A percentile compares a stretch with the other conserved stretches of the same genome.
Conservation (phyloP, 2,888 invertebrate genomes). For the Sesia bembeciformis region DNA sequence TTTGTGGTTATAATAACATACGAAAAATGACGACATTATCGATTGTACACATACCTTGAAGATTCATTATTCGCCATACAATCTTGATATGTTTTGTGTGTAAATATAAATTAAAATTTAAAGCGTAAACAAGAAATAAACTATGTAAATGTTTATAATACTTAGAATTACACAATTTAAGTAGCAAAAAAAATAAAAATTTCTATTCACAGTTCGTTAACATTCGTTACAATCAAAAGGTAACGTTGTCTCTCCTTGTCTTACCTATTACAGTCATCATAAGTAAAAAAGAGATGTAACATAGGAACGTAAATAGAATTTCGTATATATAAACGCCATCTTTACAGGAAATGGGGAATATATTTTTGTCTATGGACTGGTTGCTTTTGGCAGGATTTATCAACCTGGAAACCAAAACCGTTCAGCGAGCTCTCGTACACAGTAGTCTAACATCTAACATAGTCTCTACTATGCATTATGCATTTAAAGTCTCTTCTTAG, state of each 20-base stretch:
- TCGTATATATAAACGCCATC: slow-evolving; percentile 16
- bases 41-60: slow-evolving; percentile 66
- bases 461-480: no score
- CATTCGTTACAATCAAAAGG: slow-evolving; percentile 68
- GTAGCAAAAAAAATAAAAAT: slow-evolving; percentile 38
- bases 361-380: slow-evolving; percentile 27
- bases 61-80: slow-evolving; percentile 47
- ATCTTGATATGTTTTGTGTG: slow-evolving; percentile 16
- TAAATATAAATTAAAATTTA: slow-evolving; percentile 22
- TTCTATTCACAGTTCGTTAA: slow-evolving; percentile 62
- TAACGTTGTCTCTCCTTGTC: slow-evolving; percentile 26
- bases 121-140: slow-evolving; percentile 14
- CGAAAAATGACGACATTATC: slow-evolving; percentile 53
- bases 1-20: slow-evolving; percentile 37
- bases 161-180: slow-evolving; percentile 38
- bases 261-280: not conserved
- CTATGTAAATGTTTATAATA: slow-evolving; percentile 10
- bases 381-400: slow-evolving; percentile 13
- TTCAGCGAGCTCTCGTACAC: no score
- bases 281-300: slow-evolving; percentile 34
- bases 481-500: no score
- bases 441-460: no score
- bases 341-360: slow-evolving; percentile 25
- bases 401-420: no score
- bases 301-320: slow-evolving; percentile 41